Evolutionary conservation across 2,113 vertebrate genomes (phyloP).

Genomic region (Microtus richardsoni): DNA sequence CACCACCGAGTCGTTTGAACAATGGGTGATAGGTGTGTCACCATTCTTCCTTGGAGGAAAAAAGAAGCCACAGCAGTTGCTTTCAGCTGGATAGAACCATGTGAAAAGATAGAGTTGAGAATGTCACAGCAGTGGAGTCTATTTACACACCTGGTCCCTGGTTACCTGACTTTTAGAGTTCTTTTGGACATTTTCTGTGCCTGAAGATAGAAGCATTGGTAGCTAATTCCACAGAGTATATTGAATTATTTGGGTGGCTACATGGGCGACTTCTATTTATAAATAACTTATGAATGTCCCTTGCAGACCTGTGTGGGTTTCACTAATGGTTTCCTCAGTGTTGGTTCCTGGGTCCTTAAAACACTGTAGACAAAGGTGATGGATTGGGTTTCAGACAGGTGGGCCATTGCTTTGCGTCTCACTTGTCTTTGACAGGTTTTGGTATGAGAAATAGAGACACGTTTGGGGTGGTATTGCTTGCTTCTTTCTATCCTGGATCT

Average conservation of each 20-base stretch:
- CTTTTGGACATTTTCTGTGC: background rate
- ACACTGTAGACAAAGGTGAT: background rate
- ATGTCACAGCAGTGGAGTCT: background rate
- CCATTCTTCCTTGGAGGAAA: background rate
- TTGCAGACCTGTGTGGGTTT: accelerated
- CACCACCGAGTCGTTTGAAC: background rate
- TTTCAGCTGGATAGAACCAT: background rate
- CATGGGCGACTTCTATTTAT: background rate
- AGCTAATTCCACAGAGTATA: background rate
- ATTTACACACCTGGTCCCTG: background rate
- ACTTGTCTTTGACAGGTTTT: background rate
- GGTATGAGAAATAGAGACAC: background rate
- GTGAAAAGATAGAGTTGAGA: background rate
- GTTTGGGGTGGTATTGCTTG: accelerated
- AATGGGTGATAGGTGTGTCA: background rate
- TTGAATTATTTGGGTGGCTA: accelerated
- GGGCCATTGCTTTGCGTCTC: accelerated
- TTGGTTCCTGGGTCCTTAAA: background rate
- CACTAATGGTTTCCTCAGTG: background rate
- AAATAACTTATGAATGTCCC: accelerated
- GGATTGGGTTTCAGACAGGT: accelerated
- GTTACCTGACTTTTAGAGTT: background rate
- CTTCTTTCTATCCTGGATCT: background rate
- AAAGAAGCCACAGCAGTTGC: no score
- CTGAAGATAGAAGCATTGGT: background rate